These are phyloP conservation scores for Ectobius pallidus DNA, from an alignment of 2,888 invertebrate genomes.

Conservation along the genomic window DNA sequence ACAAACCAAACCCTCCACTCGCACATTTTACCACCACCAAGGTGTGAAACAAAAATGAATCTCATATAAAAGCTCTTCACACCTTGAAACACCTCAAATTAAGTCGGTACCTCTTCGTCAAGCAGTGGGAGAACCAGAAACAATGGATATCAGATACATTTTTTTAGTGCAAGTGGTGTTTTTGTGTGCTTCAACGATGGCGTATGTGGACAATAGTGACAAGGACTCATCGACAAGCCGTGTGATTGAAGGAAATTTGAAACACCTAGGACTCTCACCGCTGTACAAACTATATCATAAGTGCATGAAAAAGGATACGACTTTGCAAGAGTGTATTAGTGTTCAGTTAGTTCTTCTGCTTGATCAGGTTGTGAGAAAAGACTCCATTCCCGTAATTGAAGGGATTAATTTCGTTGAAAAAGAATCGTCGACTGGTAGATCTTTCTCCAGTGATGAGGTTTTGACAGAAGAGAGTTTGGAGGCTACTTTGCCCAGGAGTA, in stretches of 20 bases:
- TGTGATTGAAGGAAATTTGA: neutral
- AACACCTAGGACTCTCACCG: neutral
- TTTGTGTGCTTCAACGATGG: neutral
- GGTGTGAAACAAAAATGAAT: neutral
- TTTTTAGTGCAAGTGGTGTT: neutral
- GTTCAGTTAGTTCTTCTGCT: neutral
- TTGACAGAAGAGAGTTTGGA: constrained; percentile 69
- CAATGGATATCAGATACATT: neutral
- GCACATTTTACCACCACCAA: neutral
- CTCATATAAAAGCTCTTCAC: neutral
- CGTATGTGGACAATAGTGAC: neutral
- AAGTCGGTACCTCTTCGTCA: no score
- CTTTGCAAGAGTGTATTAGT: constrained; percentile 23
- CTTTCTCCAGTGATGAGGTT: neutral
- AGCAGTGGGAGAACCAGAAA: no score
- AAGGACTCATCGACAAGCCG: neutral
- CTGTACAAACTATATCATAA: neutral
- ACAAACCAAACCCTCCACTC: neutral
- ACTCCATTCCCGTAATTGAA: neutral
- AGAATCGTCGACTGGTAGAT: neutral
- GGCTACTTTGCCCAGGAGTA: constrained; percentile 72
- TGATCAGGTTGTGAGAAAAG: neutral
- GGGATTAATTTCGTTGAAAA: constrained; percentile 6
- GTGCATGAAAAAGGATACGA: neutral
- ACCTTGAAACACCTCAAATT: neutral